phyloP scores from a whole-genome alignment of 2,797 vertebrate species.

The Acipenser ruthenus region DNA sequence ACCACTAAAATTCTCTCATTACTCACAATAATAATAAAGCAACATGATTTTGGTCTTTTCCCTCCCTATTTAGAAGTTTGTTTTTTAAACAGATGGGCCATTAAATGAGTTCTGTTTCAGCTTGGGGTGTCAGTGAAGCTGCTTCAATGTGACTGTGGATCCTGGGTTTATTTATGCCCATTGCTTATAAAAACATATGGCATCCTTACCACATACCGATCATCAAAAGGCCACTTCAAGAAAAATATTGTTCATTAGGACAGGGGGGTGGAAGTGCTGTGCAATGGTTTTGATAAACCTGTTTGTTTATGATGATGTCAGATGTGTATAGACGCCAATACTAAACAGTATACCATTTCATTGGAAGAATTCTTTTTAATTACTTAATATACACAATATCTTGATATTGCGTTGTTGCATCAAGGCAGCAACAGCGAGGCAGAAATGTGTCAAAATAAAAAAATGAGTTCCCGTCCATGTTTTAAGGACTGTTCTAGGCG shows the following conservation, averaged over 20 bases:
- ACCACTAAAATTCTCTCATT: conserved; percentile 29
- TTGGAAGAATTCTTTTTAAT: too few species aligned
- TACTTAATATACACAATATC: too few species aligned
- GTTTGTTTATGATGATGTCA: too few species aligned
- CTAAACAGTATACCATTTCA: too few species aligned
- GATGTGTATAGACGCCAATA: too few species aligned
- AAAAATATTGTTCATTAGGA: conserved; percentile 44
- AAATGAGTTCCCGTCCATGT: too few species aligned
- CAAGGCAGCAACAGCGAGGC: too few species aligned
- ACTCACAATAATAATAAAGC: conserved; percentile 27
- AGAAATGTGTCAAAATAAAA: too few species aligned
- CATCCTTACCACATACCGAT: conserved; percentile 27
- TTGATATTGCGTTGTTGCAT: too few species aligned
- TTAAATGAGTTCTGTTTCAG: conserved; percentile 8
- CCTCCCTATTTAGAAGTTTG: neutral
- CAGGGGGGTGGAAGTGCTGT: conserved; percentile 26
- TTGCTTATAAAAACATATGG: conserved; percentile 32
- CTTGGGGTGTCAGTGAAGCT: conserved; percentile 8
- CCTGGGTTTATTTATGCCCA: conserved; percentile 39
- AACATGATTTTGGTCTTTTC: conserved; percentile 13
- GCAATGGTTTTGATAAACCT: conserved; percentile 46
- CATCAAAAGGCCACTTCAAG: conserved; percentile 44
- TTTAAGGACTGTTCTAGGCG: too few species aligned
- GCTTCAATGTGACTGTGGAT: neutral
- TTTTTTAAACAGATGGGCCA: conserved; percentile 12